Base-by-base conservation (phyloP, 2,797 vertebrate species). In the Erithacus rubecula region DNA sequence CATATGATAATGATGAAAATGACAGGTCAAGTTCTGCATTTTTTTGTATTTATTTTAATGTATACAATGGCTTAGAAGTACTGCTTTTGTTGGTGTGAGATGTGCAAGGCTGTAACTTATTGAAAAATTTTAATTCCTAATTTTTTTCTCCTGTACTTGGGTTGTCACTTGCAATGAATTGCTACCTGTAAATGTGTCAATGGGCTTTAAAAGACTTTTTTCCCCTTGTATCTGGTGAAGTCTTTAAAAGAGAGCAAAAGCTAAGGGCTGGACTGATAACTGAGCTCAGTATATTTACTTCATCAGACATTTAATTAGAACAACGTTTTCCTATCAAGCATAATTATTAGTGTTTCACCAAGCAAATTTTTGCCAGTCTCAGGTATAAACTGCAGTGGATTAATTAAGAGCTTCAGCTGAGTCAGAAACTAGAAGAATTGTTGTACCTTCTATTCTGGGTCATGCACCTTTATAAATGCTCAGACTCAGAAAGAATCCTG, bases 321-420 rank as follows among this genome's bases (percentile, higher is more conserved):
- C 11, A 59, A 23, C 5, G 7, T 56, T 94, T 89, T 86, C 22
- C 34, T 29, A 7, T 43, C 32, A 89, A 56, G 12, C 27, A 13
- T 87, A 72, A 84, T 74, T 90, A 74, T 59, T 70, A n/a, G 15
- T 23, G 12, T 69, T 93, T 93, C 53, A 47, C 24, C 36, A 65
- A 77, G 34, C 5, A 79, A 22, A 20, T 26, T 46, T 95, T 95
- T 85, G 27, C 30, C 75, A 62, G 21, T 80, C 36, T 71, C 11
- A 3, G 26, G 51, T 76, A 22, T 21, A 55, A 70, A 47, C 8
- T 34, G 5, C 6, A 29, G 8, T 32, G 17, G 47, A 23, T 9
- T 9, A 11, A 44, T 26, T 58, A 39, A 75, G 58, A 83, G 24
- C 39, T 51, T 80, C 1, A 7, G 9, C n/a, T 24, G 12, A 11